Evolutionary conservation across 2,797 vertebrate genomes (phyloP), one percentile per base, ranked within the genome.

Genomic region (Falco rusticolus): DNA sequence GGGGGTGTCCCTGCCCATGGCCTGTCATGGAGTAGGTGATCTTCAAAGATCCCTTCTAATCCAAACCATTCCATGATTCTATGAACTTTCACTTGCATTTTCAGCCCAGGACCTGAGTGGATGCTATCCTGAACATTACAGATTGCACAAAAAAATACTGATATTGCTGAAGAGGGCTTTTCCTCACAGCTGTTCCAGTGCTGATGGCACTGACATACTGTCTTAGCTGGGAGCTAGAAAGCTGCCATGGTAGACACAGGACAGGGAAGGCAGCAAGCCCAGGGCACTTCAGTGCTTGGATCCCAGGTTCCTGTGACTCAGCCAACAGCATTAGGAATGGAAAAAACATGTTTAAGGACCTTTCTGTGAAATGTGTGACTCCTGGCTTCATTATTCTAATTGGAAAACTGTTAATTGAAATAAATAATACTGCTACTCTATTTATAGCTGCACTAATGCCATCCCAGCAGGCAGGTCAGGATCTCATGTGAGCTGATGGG

Each of bases 241-340:
- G 14, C 18, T 13, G 13, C 54, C 4, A 1, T 37, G 26, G 22
- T 37, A 54, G 50, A 47, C 69, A 81, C 18, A 28, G 50, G 53
- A 53, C 13, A 15, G 45, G 29, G 63, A 63, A 76, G 56, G 22
- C 1, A 9, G 41, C 21, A 84, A 68, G 18, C 31, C 31, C 17
- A 29, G 45, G 9, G 53, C 39, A 56, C 14, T 50, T 63, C 18
- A 77, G 20, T 2, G 0, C 13, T 64, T 66, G 65, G 43, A 81
- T 78, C 17, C 9, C 63, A 57, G 37, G 22, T 69, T 64, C 45
- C 26, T 33, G 24, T 75, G 54, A 37, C 50, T 88, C 48, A 80
- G 8, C 8, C 0, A 2, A 45, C 34, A 66, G 51, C 24, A 11
- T 21, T 25, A 77, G 16, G 0, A 4, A 33, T 25, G 2, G 6